These are phyloP conservation scores for Zenarchopterus dispar DNA, from an alignment of 2,797 vertebrate species.

Conservation along the genomic window DNA sequence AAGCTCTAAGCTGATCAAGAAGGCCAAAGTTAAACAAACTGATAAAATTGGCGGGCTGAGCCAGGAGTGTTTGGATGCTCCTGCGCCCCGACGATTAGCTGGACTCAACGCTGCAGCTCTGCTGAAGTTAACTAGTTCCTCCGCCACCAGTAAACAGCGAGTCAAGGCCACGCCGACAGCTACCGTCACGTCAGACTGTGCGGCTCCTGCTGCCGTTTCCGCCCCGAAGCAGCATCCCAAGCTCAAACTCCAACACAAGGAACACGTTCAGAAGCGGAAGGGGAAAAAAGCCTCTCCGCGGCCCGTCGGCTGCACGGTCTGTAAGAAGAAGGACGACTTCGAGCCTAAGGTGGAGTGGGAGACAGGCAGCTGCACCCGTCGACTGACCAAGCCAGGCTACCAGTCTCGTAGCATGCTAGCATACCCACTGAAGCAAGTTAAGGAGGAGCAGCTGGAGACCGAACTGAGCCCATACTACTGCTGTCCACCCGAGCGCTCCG, in stretches of 20 bases:
- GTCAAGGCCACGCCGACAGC: slow-evolving; percentile 61
- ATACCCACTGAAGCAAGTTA: slow-evolving; percentile 82
- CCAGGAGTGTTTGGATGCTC: slow-evolving; percentile 67
- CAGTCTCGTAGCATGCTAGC: slow-evolving; percentile 80
- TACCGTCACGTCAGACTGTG: slow-evolving; percentile 64
- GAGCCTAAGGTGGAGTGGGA: slow-evolving; percentile 81
- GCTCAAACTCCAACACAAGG: slow-evolving; percentile 66
- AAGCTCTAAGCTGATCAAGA: slow-evolving; percentile 74
- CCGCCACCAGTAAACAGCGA: slow-evolving; percentile 77
- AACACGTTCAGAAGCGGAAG: slow-evolving; percentile 50
- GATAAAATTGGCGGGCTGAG: slow-evolving; percentile 39
- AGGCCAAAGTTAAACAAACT: slow-evolving; percentile 55
- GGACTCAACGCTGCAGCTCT: slow-evolving; percentile 95
- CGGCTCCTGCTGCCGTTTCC: slow-evolving; percentile 24
- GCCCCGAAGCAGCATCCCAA: slow-evolving; percentile 56
- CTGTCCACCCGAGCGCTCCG: slow-evolving; percentile 83
- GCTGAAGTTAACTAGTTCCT: slow-evolving; percentile 91
- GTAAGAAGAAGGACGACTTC: slow-evolving; percentile 73
- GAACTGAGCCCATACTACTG: slow-evolving; percentile 85
- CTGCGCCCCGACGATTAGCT: slow-evolving; percentile 91
- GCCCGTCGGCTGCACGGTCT: slow-evolving; percentile 59
- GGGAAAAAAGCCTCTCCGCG: slow-evolving; percentile 28
- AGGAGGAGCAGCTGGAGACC: slow-evolving; percentile 83
- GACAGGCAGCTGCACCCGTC: slow-evolving; percentile 57
- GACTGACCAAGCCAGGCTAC: slow-evolving; percentile 79